Evolutionary conservation across 2,113 vertebrate genomes (phyloP).

Genomic region (Monarcha castaneiventris): DNA sequence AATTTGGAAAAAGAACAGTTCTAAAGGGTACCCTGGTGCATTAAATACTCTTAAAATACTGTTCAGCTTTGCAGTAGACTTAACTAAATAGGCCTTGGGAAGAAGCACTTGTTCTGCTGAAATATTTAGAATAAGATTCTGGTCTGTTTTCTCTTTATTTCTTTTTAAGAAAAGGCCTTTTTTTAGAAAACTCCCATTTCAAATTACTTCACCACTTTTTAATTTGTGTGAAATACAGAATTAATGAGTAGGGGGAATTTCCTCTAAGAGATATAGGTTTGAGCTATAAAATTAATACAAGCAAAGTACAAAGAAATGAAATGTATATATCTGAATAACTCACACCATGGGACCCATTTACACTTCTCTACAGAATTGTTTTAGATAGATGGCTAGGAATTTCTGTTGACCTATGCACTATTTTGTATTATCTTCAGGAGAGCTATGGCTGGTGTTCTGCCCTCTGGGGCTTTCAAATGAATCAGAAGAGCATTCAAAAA

Average conservation of each 20-base stretch:
- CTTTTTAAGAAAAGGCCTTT: neutral
- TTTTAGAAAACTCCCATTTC: neutral
- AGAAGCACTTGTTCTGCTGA: neutral
- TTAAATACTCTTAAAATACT: neutral
- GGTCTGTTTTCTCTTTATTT: too few species aligned
- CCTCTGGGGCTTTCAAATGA: conserved; percentile 1
- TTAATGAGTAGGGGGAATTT: conserved; percentile 55
- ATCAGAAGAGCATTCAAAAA: neutral
- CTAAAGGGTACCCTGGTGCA: neutral
- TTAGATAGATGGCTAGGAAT: conserved; percentile 16
- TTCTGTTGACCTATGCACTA: conserved; percentile 19
- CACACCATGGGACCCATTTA: neutral
- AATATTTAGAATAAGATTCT: neutral
- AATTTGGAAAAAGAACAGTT: neutral
- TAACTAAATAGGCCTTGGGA: neutral
- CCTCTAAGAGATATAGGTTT: neutral
- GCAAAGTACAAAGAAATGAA: neutral
- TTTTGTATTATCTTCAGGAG: conserved; percentile 5
- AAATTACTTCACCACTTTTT: conserved; percentile 8
- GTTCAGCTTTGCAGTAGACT: neutral
- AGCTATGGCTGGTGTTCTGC: neutral
- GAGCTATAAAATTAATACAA: conserved; percentile 24
- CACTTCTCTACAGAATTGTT: conserved; percentile 8
- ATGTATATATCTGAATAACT: conserved; percentile 10
- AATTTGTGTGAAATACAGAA: conserved; percentile 23